These are phyloP conservation scores for Phorcus lineatus DNA, from an alignment of 2,888 invertebrate species.

Conservation along the genomic window DNA sequence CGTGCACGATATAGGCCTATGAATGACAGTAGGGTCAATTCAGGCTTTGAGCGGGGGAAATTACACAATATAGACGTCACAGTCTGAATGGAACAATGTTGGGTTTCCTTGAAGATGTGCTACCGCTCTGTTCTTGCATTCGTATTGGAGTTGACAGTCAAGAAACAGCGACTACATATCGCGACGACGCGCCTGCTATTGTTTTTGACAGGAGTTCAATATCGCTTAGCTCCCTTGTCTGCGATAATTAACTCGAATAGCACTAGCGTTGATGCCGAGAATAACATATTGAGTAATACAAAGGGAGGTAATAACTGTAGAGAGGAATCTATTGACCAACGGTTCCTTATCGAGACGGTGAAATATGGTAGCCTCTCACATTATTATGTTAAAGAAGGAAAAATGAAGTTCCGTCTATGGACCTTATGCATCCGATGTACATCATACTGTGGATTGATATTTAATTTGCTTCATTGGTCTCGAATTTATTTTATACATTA, in stretches of 20 bases:
- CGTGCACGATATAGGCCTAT: too few species aligned
- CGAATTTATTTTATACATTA: too few species aligned
- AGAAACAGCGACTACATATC: background rate
- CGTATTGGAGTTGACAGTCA: background rate
- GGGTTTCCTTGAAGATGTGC: background rate
- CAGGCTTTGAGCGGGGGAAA: background rate
- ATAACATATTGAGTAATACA: background rate
- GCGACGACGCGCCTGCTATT: too few species aligned
- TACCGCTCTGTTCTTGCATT: background rate
- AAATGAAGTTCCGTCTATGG: too few species aligned
- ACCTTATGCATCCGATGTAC: too few species aligned
- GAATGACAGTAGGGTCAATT: too few species aligned
- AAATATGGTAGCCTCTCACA: too few species aligned
- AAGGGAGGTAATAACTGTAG: background rate
- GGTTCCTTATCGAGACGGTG: too few species aligned
- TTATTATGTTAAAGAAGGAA: too few species aligned
- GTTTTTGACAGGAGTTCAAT: background rate
- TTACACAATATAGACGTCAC: background rate
- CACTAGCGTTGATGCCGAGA: background rate
- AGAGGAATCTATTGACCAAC: too few species aligned
- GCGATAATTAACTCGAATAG: constrained; percentile 1
- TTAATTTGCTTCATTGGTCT: too few species aligned
- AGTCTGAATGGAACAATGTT: background rate
- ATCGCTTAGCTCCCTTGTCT: background rate
- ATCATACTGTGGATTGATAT: too few species aligned